A percentile compares a stretch with the other conserved stretches of the same genome.
These are phyloP conservation scores for Hoplostethus atlanticus DNA, from an alignment of 2,797 vertebrate genomes.

Conservation along the genomic window DNA sequence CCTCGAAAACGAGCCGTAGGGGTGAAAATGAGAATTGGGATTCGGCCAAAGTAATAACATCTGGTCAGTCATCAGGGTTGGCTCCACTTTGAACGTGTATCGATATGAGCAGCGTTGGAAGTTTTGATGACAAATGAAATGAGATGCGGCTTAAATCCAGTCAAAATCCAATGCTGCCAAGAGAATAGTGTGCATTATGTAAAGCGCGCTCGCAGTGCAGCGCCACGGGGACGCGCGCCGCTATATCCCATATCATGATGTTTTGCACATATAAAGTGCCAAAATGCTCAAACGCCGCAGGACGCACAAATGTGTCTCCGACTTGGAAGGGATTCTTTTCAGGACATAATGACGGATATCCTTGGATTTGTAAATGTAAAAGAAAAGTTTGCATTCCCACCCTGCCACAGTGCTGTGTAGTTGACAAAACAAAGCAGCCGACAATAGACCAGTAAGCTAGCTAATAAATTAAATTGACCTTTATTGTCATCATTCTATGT, in stretches of 20 bases:
- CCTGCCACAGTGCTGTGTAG: no score
- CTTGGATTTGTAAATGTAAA: constrained; percentile 7
- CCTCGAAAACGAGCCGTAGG: no score
- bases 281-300: constrained; percentile 5
- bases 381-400: background rate
- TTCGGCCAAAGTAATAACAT: no score
- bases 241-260: constrained; percentile 38
- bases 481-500: no score
- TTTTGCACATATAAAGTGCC: background rate
- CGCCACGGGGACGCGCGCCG: constrained; percentile 62
- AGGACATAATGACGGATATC: constrained; percentile 38
- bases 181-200: background rate
- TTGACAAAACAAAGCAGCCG: no score
- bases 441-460: no score
- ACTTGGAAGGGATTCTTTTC: constrained; percentile 18
- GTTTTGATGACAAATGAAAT: background rate
- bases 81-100: no score
- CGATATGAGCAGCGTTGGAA: no score
- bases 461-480: no score
- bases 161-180: background rate
- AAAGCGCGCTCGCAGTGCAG: constrained; percentile 57
- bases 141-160: background rate
- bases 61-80: no score
- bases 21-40: no score
- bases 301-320: constrained; percentile 1